Base-by-base conservation (phyloP, 2,888 invertebrate genomes). In the Stenoptilia bipunctidactyla region DNA sequence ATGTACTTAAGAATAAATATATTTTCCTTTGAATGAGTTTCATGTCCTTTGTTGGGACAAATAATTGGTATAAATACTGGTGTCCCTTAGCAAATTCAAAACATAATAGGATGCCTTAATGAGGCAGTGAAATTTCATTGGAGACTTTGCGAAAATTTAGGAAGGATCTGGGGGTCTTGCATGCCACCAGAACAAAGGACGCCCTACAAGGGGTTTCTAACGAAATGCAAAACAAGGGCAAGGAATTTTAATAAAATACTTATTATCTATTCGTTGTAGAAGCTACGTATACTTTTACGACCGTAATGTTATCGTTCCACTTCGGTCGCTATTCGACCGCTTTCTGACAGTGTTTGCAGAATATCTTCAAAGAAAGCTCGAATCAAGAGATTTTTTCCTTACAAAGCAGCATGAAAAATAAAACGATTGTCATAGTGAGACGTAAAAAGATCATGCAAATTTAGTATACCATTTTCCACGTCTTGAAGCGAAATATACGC, bases 201-300 rank as follows among this genome's bases (percentile, higher is more conserved):
- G 53, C 55, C 55, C 46, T 5, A 20, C 47, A 48, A 51, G 58
- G 53, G 48, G 58, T 57, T 53, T 58, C 68, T 56, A 56, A 53
- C 61, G 60, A 68, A 69, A 62, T 58, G 61, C 68, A 64, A 70
- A 72, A 77, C 72, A 77, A 74, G 73, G 72, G 60, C 69, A 68
- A 70, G 75, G 73, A 77, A 79, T 77, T 79, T 82, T 80, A 77
- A 79, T 82, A 79, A 75, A 79, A 79, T 67, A 70, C 75, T 74
- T 76, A 77, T 79, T 79, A 77, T 71, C 73, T 76, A 80, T 79
- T 80, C 76, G 74, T 61, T 65, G 64, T 66, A 66, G 65, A 68
- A 70, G 71, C 77, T 67, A 69, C 66, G 67, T 63, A 64, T 20
- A 20, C 73, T 75, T 77, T 76, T 75, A 79, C 70, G 75, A 75